Conservation (phyloP, 2,113 vertebrate genomes). For the Lethenteron camtschaticum region DNA sequence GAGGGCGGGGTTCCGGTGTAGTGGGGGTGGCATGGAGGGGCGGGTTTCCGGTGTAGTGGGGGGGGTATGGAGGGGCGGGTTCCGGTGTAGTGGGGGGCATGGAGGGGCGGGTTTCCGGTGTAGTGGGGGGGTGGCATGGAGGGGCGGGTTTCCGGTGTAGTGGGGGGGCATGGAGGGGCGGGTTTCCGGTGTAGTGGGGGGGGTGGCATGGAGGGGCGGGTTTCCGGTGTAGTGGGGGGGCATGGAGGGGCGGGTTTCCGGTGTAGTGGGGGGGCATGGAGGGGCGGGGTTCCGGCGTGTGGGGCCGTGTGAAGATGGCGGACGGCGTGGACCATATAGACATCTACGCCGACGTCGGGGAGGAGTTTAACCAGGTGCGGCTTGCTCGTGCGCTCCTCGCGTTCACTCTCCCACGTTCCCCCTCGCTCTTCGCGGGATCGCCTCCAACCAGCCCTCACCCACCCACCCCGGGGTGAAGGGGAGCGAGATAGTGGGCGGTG, state of each 20-base stretch:
- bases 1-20: too few species aligned
- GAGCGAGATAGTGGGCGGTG: too few species aligned
- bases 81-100: neutral
- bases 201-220: too few species aligned
- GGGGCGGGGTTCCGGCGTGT: neutral
- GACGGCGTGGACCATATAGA: constrained; percentile 95
- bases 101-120: neutral
- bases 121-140: neutral
- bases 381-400: too few species aligned
- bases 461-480: too few species aligned
- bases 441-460: too few species aligned
- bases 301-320: constrained; percentile 48
- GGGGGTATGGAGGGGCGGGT: neutral
- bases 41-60: too few species aligned
- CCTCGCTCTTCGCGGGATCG: too few species aligned
- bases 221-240: neutral
- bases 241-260: neutral
- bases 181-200: neutral
- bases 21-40: too few species aligned
- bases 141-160: neutral
- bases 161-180: neutral
- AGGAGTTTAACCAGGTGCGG: constrained; percentile 74
- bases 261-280: neutral
- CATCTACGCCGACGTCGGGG: constrained; percentile 86
- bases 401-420: too few species aligned